Base-by-base conservation (phyloP, 2,113 vertebrate genomes). In the Panthera uncia region DNA sequence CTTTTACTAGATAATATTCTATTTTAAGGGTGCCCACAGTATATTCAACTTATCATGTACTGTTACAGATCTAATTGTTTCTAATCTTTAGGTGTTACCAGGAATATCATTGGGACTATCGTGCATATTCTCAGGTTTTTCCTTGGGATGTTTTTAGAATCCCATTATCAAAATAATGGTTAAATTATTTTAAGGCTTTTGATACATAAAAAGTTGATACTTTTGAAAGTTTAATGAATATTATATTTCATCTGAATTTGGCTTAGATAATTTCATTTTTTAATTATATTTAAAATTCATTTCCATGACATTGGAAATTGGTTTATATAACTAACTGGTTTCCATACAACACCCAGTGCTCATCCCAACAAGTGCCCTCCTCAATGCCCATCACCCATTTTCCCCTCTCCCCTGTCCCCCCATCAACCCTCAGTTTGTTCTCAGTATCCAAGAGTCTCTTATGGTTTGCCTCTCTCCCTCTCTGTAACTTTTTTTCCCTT, bases 61-160 rank as follows among this genome's bases (percentile, higher is more conserved):
- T 61, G 11, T 90, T 61, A 61, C 2, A 33, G 21, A 78, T 27
- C 33, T 69, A n/a, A 38, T 52, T 78, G n/a, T 93, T 89, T 87
- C 71, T 81, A 45, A 76, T 85, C 25, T 55, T 74, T 50, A 38
- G 16, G 2, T 94, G 4, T 90, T 91, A 71, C 50, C n/a, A 33
- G 74, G 63, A 89, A 16, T 7, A 65, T 92, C 31, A 29, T 0
- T 89, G 27, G 45, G 29, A 4, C 21, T 92, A 61, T 89, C 52
- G 16, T 91, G 7, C 1, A 27, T 13, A 25, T 69, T 82, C 38
- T 65, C 80, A 48, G 63, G 74, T 69, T 45, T 95, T 96, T 83
- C 61, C 19, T 50, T 95, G 8, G 14, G 79, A 71, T 85, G 13
- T 90, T 97, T 96, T 69, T 96, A 38, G 25, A 83, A 31, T 95